phyloP scores from a whole-genome alignment of 2,888 invertebrate genomes.

The Aphidoletes aphidimyza region DNA sequence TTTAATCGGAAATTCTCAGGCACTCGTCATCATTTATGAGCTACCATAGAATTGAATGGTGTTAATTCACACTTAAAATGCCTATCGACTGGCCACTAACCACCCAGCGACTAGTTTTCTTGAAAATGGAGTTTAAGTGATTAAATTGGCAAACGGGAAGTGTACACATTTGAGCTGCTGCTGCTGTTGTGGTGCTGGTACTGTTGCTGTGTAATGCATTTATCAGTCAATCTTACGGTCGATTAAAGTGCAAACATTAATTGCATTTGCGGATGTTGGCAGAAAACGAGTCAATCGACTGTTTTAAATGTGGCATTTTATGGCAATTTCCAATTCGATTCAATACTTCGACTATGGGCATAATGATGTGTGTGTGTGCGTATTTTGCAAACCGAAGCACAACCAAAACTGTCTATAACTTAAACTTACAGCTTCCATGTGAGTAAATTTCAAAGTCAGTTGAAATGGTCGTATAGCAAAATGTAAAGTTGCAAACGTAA shows the following conservation, averaged over 20 bases:
- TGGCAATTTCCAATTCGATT: not conserved
- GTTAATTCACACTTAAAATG: not conserved
- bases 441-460: no score
- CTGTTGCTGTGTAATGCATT: not conserved
- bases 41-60: not conserved
- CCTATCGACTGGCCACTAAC: not conserved
- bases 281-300: not conserved
- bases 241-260: slow-evolving; percentile 27
- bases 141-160: slow-evolving; percentile 24
- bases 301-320: slow-evolving; percentile 4
- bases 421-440: no score
- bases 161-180: not conserved
- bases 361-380: not conserved
- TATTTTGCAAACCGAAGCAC: no score
- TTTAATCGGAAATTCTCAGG: no score
- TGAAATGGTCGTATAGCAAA: no score
- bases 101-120: not conserved
- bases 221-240: not conserved
- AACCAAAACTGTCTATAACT: no score
- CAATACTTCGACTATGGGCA: not conserved
- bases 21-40: no score
- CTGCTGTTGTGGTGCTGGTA: not conserved
- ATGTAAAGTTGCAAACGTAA: no score
- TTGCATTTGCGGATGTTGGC: slow-evolving; percentile 30
- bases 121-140: not conserved